Conservation (phyloP, 37 sponge, comb jelly and placozoan genomes). For the Hormiphora californensis region DNA sequence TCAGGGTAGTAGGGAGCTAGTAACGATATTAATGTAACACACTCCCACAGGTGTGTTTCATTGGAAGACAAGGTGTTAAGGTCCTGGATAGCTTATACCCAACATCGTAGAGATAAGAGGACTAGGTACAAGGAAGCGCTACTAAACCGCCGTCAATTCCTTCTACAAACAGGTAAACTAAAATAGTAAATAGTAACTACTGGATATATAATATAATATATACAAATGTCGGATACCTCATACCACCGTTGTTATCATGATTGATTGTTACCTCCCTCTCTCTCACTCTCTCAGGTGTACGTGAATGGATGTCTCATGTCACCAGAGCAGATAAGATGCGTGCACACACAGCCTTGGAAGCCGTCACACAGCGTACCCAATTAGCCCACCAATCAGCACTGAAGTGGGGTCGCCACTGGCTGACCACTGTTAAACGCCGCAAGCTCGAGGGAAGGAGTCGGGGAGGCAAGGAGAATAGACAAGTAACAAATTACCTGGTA, state of each 20-base stretch:
- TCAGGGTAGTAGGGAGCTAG: too few relatives aligned
- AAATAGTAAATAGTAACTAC: neutral
- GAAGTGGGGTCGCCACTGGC: conserved; percentile 44
- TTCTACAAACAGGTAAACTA: conserved; percentile 22
- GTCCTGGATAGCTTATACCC: conserved; percentile 17
- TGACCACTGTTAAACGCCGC: neutral
- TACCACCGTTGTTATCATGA: too few relatives aligned
- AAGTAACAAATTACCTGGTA: neutral
- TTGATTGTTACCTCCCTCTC: too few relatives aligned
- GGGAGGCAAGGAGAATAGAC: neutral
- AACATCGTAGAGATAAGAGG: neutral
- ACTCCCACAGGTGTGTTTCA: neutral
- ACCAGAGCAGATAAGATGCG: neutral
- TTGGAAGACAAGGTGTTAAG: neutral
- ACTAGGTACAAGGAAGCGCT: neutral
- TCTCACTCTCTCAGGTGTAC: neutral
- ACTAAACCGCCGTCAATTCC: neutral
- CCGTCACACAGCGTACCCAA: conserved; percentile 8
- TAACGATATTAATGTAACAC: too few relatives aligned
- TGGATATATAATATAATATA: too few relatives aligned
- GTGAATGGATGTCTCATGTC: conserved; percentile 12
- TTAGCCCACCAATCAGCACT: conserved; percentile 1
- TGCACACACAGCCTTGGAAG: neutral
- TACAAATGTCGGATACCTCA: too few relatives aligned
- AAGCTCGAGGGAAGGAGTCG: too few relatives aligned